phyloP scores from a whole-genome alignment of 2,888 invertebrate species.

The Trichogramma evanescens region DNA sequence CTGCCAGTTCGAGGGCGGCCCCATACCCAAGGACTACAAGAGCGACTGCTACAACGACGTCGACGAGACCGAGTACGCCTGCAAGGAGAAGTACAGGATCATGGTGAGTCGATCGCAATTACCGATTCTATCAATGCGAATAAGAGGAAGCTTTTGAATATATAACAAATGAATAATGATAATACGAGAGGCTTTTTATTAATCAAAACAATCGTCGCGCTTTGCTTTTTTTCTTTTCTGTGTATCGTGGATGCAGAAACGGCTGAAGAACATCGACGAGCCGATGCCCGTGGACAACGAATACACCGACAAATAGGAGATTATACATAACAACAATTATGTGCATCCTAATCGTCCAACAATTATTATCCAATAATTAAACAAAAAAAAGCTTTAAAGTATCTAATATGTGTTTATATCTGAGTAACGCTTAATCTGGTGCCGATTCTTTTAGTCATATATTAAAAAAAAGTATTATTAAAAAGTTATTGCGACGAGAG shows the following conservation, averaged over 20 bases:
- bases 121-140: too few relatives aligned
- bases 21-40: constrained; percentile 65
- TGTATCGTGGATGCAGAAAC: constrained; percentile 49
- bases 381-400: too few relatives aligned
- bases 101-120: constrained; percentile 54
- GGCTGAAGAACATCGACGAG: constrained; percentile 44
- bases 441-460: too few relatives aligned
- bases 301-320: constrained; percentile 37
- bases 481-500: too few relatives aligned
- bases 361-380: too few relatives aligned
- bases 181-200: background rate
- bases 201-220: background rate
- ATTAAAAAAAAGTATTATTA: too few relatives aligned
- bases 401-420: too few relatives aligned
- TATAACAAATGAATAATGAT: background rate
- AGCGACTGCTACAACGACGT: constrained; percentile 75
- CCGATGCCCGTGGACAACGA: constrained; percentile 32
- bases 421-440: too few relatives aligned
- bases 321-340: too few relatives aligned
- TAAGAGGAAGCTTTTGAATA: background rate
- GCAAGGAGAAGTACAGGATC: constrained; percentile 72
- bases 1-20: constrained; percentile 67
- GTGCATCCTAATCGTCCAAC: too few relatives aligned
- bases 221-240: constrained; percentile 33
- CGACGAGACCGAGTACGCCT: constrained; percentile 71